Base-by-base conservation (phyloP, 2,888 invertebrate genomes). In the Plebejus melissa region DNA sequence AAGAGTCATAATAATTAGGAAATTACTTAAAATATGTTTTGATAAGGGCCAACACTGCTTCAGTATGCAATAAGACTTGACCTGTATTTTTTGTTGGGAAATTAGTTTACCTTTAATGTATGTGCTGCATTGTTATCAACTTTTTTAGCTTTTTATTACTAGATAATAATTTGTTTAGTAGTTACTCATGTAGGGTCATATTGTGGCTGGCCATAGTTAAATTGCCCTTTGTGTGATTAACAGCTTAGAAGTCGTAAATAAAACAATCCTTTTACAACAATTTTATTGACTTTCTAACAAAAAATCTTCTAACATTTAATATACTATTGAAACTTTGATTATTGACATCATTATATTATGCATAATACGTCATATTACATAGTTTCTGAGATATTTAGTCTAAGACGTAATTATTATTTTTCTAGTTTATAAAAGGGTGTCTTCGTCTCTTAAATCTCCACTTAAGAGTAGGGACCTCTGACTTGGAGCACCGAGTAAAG, bases 361-460 rank as follows among this genome's bases (percentile, higher is more conserved):
- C 32, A 65, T 65, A 22, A 22, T 22, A 22, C 22, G 22, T 65
- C 16, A 65, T 65, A 0, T 11, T 9, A 16, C 32, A 65, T 65
- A 65, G 32, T 65, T 32, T 65, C 28, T 65, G 5, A 65, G 32
- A 60, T 60, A 60, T 60, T 65, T 65, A 36, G 13, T 65, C 36
- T 65, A 65, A 36, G 16, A 65, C 36, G 11, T 60, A 6, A 32
- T 32, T 32, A 65, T 65, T 16, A 13, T 13, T 32, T 32, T 60
- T 11, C 9, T 46, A 28, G 58, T 82, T 95, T 96, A 97, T 81
- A 97, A 96, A 75, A 97, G 94, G 16, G 97, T 97, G 83, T 97
- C 97, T 90, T 97, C 97, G 85, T 98, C 97, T 82, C 97, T 95
- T n/a, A 96, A 94, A 77, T 97, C 97, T 82, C 96, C 96, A 75